A percentile compares a stretch with the other conserved stretches of the same genome.
Conservation (phyloP, 2,888 invertebrate genomes). For the Cheilosia vulpina region DNA sequence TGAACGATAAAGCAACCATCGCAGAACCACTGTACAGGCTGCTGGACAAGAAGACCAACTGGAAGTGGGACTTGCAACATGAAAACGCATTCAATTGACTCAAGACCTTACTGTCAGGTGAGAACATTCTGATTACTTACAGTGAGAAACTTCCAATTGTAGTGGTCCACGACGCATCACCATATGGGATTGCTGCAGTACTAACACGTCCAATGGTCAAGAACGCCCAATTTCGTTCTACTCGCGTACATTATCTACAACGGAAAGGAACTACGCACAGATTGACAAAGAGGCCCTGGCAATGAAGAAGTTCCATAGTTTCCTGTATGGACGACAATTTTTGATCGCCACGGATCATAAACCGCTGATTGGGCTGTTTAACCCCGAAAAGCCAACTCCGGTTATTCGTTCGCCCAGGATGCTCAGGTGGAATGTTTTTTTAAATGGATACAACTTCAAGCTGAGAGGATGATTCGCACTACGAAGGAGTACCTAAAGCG, state of each 20-base stretch:
- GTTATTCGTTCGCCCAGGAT: background rate
- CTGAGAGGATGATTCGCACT: too few relatives aligned
- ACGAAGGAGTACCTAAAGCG: too few relatives aligned
- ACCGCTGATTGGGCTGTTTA: background rate
- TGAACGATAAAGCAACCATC: too few relatives aligned
- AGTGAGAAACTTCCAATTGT: background rate
- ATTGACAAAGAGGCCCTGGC: constrained; percentile 8
- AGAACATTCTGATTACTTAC: background rate
- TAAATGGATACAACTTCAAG: background rate
- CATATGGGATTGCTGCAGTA: too few relatives aligned
- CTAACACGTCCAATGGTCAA: background rate
- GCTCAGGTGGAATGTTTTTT: background rate
- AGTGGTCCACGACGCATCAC: background rate
- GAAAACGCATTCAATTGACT: background rate
- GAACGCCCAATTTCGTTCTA: constrained; percentile 9
- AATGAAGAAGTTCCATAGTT: constrained; percentile 18
- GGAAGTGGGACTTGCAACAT: too few relatives aligned
- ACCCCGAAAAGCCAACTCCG: background rate
- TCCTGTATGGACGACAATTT: too few relatives aligned
- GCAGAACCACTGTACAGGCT: too few relatives aligned
- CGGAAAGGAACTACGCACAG: constrained; percentile 10
- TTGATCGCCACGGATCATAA: background rate
- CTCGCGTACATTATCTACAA: constrained; percentile 12
- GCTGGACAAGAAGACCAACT: too few relatives aligned
- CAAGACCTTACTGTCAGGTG: background rate